These are phyloP conservation scores for Drosophila nigricruria DNA, from an alignment of 2,888 invertebrate genomes.

Conservation along the genomic window DNA sequence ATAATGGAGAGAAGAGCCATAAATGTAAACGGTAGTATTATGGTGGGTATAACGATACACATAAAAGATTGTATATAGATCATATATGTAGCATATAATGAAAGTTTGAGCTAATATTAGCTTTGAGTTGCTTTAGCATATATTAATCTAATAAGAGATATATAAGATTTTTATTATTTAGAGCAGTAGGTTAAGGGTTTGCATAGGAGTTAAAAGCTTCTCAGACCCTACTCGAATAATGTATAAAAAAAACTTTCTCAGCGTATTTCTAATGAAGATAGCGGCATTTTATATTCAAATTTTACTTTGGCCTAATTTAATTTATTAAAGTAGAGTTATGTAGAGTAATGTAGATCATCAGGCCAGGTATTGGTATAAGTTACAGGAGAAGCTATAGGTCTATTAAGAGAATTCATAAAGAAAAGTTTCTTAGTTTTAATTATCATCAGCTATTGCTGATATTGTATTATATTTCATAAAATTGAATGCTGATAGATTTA, in stretches of 20 bases:
- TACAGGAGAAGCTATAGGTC: not conserved
- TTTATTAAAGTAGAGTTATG: too few species aligned
- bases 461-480: too few species aligned
- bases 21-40: not conserved
- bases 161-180: not conserved
- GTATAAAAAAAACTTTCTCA: not conserved
- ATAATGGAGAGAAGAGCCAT: slow-evolving; percentile 7
- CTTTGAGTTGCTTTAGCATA: not conserved
- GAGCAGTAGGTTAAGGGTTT: not conserved
- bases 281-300: too few species aligned
- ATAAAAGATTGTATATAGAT: not conserved
- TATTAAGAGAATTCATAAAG: not conserved
- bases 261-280: not conserved
- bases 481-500: not conserved
- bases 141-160: not conserved
- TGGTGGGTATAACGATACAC: not conserved
- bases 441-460: too few species aligned
- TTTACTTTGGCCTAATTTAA: too few species aligned
- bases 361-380: not conserved
- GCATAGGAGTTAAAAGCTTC: not conserved
- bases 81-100: not conserved
- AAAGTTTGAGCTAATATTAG: too few species aligned
- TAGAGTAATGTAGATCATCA: not conserved
- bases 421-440: not conserved
- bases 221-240: not conserved